Evolutionary conservation across 2,888 invertebrate species (phyloP).

Genomic region (Leistus spinibarbis): DNA sequence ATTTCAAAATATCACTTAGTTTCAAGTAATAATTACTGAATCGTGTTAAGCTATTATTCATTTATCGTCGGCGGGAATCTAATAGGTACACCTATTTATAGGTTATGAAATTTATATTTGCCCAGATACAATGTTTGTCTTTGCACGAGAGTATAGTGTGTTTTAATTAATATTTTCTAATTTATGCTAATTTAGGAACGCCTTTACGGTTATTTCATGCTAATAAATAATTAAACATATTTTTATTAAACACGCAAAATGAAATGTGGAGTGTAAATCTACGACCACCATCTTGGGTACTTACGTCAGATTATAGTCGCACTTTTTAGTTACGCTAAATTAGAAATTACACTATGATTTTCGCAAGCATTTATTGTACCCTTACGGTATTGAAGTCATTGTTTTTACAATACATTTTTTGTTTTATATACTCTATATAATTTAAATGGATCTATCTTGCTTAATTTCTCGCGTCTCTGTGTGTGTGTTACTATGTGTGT

Average conservation of each 20-base stretch:
- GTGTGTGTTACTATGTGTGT: too few relatives aligned
- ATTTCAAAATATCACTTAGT: constrained; percentile 1
- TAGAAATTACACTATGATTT: too few relatives aligned
- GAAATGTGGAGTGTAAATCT: background rate
- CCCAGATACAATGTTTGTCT: background rate
- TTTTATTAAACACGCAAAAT: background rate
- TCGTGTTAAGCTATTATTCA: background rate
- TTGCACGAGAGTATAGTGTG: background rate
- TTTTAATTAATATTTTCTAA: constrained; percentile 2
- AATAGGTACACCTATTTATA: background rate
- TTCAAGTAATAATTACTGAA: background rate
- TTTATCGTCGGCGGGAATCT: background rate
- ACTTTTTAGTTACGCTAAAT: too few relatives aligned
- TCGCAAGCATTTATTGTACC: too few relatives aligned
- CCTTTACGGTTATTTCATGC: background rate
- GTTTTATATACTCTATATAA: too few relatives aligned
- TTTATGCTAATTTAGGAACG: background rate
- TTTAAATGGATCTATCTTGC: too few relatives aligned
- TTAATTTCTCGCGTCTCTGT: too few relatives aligned
- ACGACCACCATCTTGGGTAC: background rate
- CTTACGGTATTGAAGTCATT: too few relatives aligned
- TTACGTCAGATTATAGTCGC: too few relatives aligned
- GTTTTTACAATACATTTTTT: too few relatives aligned
- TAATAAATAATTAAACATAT: background rate
- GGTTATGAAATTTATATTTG: background rate